Evolutionary conservation across 1,140 invertebrate genomes (phyloP).

Genomic region (Musca domestica): DNA sequence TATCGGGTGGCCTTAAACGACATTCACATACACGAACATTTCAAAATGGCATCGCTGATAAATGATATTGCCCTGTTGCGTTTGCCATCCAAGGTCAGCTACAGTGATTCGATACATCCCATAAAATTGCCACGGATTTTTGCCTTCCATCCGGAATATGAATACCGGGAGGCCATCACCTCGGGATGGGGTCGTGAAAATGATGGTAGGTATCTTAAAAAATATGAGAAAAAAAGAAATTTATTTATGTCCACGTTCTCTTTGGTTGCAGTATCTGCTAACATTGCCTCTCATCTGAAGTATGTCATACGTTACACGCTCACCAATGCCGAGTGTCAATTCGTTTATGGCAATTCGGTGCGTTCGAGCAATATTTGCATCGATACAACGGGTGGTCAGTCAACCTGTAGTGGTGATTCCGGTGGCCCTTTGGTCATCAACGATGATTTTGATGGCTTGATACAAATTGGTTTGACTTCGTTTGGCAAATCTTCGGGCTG

Average conservation of each 20-base stretch:
- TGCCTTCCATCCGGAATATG: slow-evolving; percentile 33
- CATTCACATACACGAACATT: slow-evolving; percentile 53
- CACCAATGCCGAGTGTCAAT: slow-evolving; percentile 36
- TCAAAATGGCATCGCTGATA: slow-evolving; percentile 49
- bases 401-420: too few relatives aligned
- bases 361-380: slow-evolving; percentile 34
- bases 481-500: slow-evolving; percentile 58
- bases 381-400: too few relatives aligned
- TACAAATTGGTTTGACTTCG: slow-evolving; percentile 57
- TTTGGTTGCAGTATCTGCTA: slow-evolving; percentile 28
- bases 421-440: slow-evolving; percentile 47
- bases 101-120: slow-evolving; percentile 32
- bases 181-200: slow-evolving; percentile 45
- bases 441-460: slow-evolving; percentile 29
- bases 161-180: slow-evolving; percentile 33
- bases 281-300: slow-evolving; percentile 37
- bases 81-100: slow-evolving; percentile 39
- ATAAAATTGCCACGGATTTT: slow-evolving; percentile 34
- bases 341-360: slow-evolving; percentile 57
- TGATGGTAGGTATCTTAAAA: slow-evolving; percentile 43
- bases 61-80: slow-evolving; percentile 58
- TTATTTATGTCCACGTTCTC: too few relatives aligned
- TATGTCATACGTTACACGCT: slow-evolving; percentile 54
- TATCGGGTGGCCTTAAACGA: not conserved
- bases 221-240: slow-evolving; percentile 30